These are phyloP conservation scores for Martes martes DNA, from an alignment of 2,113 vertebrate genomes.

Conservation along the genomic window DNA sequence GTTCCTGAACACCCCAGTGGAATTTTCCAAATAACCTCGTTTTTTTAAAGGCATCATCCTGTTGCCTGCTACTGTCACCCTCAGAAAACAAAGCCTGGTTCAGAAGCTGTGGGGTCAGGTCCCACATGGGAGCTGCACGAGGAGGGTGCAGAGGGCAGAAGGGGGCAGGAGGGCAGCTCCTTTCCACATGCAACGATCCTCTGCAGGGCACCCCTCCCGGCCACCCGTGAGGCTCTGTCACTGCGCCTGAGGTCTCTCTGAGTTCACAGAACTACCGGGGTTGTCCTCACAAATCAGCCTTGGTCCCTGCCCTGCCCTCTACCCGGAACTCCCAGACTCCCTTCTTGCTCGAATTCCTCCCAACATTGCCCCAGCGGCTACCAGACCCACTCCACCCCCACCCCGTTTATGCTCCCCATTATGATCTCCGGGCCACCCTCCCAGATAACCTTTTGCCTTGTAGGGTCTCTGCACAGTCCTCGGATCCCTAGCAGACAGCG, in stretches of 20 bases:
- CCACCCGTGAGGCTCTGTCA: background rate
- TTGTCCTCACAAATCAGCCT: background rate
- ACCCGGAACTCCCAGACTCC: background rate
- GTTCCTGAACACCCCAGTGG: background rate
- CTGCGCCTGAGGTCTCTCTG: background rate
- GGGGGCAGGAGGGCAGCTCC: background rate
- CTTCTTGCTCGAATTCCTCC: background rate
- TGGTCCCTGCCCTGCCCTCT: background rate
- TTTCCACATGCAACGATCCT: fast-evolving
- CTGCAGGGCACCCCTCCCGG: background rate
- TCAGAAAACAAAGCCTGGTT: background rate
- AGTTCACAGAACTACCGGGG: background rate
- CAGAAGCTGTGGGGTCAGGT: background rate
- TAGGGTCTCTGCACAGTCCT: background rate
- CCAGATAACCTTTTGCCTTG: background rate
- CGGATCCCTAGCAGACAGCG: background rate
- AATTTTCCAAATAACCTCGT: constrained; percentile 48
- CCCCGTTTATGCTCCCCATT: background rate
- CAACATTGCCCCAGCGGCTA: background rate
- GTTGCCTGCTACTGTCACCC: background rate
- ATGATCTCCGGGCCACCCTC: background rate
- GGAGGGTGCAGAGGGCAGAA: background rate
- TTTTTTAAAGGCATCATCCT: background rate
- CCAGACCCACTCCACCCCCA: background rate
- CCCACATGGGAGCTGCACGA: background rate